Evolutionary conservation across 2,888 invertebrate species (phyloP).

Genomic region (Escarpia spicata): DNA sequence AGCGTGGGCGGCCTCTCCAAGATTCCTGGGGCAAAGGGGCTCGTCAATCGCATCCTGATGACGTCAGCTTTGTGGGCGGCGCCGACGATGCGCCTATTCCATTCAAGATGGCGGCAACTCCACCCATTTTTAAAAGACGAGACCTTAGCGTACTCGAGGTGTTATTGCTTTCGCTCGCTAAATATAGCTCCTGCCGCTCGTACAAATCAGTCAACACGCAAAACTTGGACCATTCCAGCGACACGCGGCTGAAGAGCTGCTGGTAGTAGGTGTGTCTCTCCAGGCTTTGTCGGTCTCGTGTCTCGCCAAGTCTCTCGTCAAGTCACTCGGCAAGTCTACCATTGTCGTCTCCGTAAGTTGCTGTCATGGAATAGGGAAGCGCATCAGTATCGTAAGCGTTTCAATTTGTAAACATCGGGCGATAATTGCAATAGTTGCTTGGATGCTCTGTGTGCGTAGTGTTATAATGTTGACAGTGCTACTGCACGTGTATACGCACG

Average conservation of each 20-base stretch:
- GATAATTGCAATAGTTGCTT: not conserved
- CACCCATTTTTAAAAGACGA: constrained; percentile 6
- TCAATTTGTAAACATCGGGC: not conserved
- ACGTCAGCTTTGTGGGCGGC: not conserved
- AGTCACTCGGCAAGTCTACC: not conserved
- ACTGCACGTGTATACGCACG: not conserved
- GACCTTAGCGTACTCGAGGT: constrained; percentile 1
- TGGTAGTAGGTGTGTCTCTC: not conserved
- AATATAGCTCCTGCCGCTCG: not conserved
- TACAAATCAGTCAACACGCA: not conserved
- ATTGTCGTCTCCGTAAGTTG: not conserved
- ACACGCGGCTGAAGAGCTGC: not conserved
- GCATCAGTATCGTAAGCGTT: not conserved
- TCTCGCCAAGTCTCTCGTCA: not conserved
- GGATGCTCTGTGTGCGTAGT: not conserved
- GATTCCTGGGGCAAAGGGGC: not conserved
- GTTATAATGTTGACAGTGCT: not conserved
- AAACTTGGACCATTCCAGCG: not conserved
- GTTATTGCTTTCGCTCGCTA: constrained; percentile 5
- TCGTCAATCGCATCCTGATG: not conserved
- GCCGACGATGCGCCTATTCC: constrained; percentile 8
- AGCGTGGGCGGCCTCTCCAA: not conserved
- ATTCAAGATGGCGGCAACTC: constrained; percentile 13
- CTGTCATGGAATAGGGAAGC: not conserved
- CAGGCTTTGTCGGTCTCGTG: not conserved